Percentiles rank a stretch among this genome's conserved stretches.
phyloP scores from a whole-genome alignment of 2,888 invertebrate genomes.

The Escarpia spicata region DNA sequence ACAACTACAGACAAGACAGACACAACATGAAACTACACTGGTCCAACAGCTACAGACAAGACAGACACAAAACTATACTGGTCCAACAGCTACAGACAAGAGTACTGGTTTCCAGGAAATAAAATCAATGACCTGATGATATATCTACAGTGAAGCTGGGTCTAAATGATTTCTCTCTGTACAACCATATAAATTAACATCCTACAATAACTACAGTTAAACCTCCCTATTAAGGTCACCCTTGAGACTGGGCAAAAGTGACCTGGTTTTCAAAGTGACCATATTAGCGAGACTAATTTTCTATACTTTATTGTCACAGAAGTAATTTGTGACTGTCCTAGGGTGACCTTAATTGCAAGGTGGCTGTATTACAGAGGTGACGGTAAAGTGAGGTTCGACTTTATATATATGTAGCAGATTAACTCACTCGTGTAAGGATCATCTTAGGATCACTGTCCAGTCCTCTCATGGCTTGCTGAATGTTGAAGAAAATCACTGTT shows the following conservation, averaged over 20 bases:
- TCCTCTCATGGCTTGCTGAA: slow-evolving; percentile 57
- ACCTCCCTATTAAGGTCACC: no score
- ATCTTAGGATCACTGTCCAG: slow-evolving; percentile 27
- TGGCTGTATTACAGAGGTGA: no score
- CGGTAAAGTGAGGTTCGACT: no score
- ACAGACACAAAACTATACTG: slow-evolving; percentile 45
- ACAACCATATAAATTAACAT: background rate
- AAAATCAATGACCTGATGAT: background rate
- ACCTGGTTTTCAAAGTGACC: no score
- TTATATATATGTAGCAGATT: background rate
- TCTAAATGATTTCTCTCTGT: no score
- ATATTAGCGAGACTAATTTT: no score
- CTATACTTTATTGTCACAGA: no score
- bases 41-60: slow-evolving; percentile 57
- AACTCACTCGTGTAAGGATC: slow-evolving; percentile 18
- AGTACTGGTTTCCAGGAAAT: background rate
- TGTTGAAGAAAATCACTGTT: slow-evolving; percentile 60
- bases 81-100: slow-evolving; percentile 57
- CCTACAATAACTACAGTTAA: no score
- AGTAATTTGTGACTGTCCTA: no score
- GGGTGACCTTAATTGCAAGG: no score
- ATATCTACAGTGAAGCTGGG: background rate
- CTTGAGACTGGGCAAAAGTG: no score
- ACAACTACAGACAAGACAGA: slow-evolving; percentile 50
- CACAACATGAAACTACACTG: slow-evolving; percentile 44